phyloP scores from a whole-genome alignment of 2,797 vertebrate species.

The Valencia hispanica region DNA sequence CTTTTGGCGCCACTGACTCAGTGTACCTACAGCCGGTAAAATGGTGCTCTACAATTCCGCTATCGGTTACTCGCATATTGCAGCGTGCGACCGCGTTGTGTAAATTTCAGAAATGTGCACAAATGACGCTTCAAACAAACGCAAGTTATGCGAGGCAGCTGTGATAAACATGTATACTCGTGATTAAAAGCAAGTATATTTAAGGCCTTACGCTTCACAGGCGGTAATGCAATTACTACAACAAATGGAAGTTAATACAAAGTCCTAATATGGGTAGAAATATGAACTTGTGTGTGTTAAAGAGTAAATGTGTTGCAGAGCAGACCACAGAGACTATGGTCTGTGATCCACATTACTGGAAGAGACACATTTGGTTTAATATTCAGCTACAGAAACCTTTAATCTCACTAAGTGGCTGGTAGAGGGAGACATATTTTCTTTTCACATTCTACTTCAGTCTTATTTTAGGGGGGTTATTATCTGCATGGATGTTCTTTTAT shows the following conservation, averaged over 20 bases:
- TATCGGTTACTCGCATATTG: no score
- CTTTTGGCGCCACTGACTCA: no score
- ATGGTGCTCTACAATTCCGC: no score
- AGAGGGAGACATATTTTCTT: slow-evolving; percentile 25
- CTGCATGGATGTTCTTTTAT: background rate
- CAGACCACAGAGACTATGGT: slow-evolving; percentile 42
- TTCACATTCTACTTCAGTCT: slow-evolving; percentile 3
- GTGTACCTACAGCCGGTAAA: no score
- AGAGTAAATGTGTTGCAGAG: slow-evolving; percentile 40
- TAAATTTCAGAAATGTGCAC: no score
- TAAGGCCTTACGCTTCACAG: no score
- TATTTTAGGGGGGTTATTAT: background rate
- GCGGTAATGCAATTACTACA: no score
- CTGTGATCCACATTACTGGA: slow-evolving; percentile 42
- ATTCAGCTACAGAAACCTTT: slow-evolving; percentile 39
- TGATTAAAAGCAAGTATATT: no score
- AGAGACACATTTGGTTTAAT: slow-evolving; percentile 47
- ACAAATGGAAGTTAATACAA: background rate
- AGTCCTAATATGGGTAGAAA: background rate
- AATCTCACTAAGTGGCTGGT: slow-evolving; percentile 33
- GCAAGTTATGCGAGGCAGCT: no score
- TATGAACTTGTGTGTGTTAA: slow-evolving; percentile 14
- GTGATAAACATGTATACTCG: no score
- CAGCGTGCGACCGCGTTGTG: no score
- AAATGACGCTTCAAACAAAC: no score